A percentile compares a stretch with the other conserved stretches of the same genome.
Conservation (phyloP, 2,797 vertebrate species). For the Dermochelys coriacea region DNA sequence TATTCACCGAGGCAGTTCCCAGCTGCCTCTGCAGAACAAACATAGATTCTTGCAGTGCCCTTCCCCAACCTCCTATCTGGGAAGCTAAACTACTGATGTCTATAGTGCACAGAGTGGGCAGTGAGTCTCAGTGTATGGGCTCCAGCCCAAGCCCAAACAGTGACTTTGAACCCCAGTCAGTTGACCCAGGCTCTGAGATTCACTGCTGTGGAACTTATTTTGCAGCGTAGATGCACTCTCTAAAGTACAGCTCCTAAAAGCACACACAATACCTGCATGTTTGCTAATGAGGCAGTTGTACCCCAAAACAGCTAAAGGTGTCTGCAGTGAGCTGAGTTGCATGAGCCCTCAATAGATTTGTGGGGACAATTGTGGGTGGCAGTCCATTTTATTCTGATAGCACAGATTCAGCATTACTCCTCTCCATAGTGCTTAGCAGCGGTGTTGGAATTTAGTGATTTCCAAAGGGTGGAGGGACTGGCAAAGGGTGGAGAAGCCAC, state of each 20-base stretch:
- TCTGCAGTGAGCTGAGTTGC: background rate
- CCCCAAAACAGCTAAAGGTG: background rate
- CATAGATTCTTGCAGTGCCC: background rate
- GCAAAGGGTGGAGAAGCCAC: background rate
- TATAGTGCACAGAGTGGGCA: background rate
- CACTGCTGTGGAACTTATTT: background rate
- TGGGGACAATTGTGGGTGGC: background rate
- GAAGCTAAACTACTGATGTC: background rate
- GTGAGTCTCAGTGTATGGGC: too few relatives aligned
- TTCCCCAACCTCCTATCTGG: background rate
- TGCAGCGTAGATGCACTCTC: background rate
- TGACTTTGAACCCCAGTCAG: too few relatives aligned
- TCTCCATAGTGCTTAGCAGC: background rate
- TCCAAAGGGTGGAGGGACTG: background rate
- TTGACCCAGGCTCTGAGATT: background rate
- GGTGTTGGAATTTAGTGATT: background rate
- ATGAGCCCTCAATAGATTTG: conserved; percentile 5
- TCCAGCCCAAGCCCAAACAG: too few relatives aligned
- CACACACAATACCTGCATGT: background rate
- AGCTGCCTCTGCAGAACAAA: background rate
- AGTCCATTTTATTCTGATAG: background rate
- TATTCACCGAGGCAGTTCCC: background rate
- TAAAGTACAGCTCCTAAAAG: background rate
- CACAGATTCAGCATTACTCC: background rate
- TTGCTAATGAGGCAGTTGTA: background rate